phyloP scores from a whole-genome alignment of 92 coral and sea anemone species.

The Umimayanthus kanabou region DNA sequence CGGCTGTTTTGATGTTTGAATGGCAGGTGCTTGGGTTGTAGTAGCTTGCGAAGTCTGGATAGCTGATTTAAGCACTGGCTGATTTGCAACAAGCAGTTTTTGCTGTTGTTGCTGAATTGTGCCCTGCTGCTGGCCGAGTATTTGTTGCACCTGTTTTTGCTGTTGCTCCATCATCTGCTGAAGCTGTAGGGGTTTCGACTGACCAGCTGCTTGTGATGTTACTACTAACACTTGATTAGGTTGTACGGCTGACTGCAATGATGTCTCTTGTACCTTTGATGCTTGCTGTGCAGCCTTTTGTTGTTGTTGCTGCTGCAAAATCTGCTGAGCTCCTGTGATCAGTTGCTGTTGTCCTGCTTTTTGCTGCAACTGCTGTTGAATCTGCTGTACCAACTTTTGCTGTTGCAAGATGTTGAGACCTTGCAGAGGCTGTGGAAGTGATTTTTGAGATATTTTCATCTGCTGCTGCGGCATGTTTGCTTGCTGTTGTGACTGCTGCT shows the following conservation, averaged over 20 bases:
- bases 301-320: slow-evolving; percentile 37
- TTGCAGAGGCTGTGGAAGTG: slow-evolving; percentile 25
- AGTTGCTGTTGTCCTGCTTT: slow-evolving; percentile 25
- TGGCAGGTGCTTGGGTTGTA: slow-evolving; percentile 42
- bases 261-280: not conserved
- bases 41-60: slow-evolving; percentile 50
- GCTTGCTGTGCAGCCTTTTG: slow-evolving; percentile 17
- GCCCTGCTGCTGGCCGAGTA: slow-evolving; percentile 52
- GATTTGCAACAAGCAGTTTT: slow-evolving; percentile 37
- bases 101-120: slow-evolving; percentile 45
- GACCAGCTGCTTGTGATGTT: slow-evolving; percentile 17
- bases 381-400: slow-evolving; percentile 57
- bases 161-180: slow-evolving; percentile 41
- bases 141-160: slow-evolving; percentile 55
- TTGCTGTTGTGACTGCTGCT: slow-evolving; percentile 46
- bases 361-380: slow-evolving; percentile 62
- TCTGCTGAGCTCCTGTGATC: slow-evolving; percentile 14
- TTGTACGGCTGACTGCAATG: slow-evolving; percentile 18
- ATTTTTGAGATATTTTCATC: slow-evolving; percentile 43
- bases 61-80: slow-evolving; percentile 48
- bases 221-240: slow-evolving; percentile 33
- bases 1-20: slow-evolving; percentile 53
- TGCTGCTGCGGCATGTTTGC: slow-evolving; percentile 37
- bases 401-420: slow-evolving; percentile 24
- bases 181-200: slow-evolving; percentile 19